Base-by-base conservation (phyloP, 1,140 invertebrate genomes). In the Calliphora vicina region DNA sequence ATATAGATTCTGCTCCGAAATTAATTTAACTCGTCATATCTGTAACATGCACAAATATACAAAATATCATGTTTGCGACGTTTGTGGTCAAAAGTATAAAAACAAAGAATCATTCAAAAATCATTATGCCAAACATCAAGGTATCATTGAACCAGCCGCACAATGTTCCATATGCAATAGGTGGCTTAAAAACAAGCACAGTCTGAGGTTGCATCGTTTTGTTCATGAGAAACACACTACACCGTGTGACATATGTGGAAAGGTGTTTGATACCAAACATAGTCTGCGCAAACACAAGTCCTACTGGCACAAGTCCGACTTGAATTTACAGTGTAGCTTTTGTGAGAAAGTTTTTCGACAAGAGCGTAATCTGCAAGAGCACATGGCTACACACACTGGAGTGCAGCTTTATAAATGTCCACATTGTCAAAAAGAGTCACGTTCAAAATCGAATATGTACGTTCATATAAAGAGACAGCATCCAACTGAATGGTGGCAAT, bases 351-450 rank as follows among this genome's bases (percentile, higher is more conserved):
- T 86, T 25, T 88, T 88, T 57, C 89, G 88, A 50, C 86, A 88
- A 84, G 88, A 87, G 81, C 87, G 87, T 26, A 50, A 27, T 35
- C 27, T 81, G 0, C 50, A 89, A 80, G 88, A 90, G 85, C 90
- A 91, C 80, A 89, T 90, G 88, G 88, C 89, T 29, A 90, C 88
- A 26, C 90, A 91, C n/a, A 91, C 90, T 2, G 90, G 90, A 9
- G 85, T 89, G 50, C 87, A 88, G 81, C 85, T 90, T 1, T 90
- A 91, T 83, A 86, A 86, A 23, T 91, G 90, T 81, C 88, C 88
- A 15, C 89, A 91, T 74, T 91, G 90, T 61, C 85, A 86, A 42
- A 90, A 88, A 83, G 86, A 88, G 35, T 91, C 88, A 67, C 85
- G 87, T 1, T 89, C 88, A 8, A 87, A 86, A 6, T 88, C 88